Conservation (phyloP, 2,797 vertebrate genomes). For the Takifugu ocellatus region DNA sequence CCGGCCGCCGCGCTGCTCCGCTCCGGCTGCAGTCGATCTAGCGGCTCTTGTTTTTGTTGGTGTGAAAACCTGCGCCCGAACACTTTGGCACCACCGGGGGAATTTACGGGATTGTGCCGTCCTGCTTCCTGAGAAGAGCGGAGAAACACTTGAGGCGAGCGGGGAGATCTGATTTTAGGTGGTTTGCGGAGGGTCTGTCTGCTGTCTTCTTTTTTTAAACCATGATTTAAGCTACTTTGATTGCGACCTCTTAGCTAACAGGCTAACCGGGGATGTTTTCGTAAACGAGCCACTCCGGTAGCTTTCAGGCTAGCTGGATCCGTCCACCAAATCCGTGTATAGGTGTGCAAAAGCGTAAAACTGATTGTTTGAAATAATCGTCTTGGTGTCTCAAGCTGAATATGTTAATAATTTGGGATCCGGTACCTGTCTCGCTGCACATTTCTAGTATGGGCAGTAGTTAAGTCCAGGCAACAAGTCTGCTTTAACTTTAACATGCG, state of each 20-base stretch:
- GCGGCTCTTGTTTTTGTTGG: constrained; percentile 30
- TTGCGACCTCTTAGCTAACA: constrained; percentile 56
- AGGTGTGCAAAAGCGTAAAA: not conserved
- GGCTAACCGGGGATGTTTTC: constrained; percentile 68
- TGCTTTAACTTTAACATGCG: constrained; percentile 23
- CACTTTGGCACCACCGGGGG: constrained; percentile 51
- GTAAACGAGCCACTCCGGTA: constrained; percentile 51
- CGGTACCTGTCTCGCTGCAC: constrained; percentile 11
- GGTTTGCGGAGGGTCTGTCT: constrained; percentile 5
- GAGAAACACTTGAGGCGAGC: not conserved
- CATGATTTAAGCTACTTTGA: constrained; percentile 54
- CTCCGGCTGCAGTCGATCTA: constrained; percentile 24
- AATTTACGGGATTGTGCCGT: not conserved
- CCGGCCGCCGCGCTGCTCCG: constrained; percentile 50
- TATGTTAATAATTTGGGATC: constrained; percentile 21
- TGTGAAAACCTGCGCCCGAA: constrained; percentile 51
- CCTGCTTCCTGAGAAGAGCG: constrained; percentile 1
- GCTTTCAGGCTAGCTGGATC: constrained; percentile 44
- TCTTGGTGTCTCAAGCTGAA: not conserved
- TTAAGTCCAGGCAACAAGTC: constrained; percentile 62
- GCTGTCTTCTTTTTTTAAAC: constrained; percentile 38
- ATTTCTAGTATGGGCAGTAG: constrained; percentile 44
- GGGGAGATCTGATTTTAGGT: constrained; percentile 7
- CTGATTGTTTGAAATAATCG: not conserved
- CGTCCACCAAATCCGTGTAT: not conserved